Conservation (phyloP, 2,113 vertebrate species). For the Nibea coibor region DNA sequence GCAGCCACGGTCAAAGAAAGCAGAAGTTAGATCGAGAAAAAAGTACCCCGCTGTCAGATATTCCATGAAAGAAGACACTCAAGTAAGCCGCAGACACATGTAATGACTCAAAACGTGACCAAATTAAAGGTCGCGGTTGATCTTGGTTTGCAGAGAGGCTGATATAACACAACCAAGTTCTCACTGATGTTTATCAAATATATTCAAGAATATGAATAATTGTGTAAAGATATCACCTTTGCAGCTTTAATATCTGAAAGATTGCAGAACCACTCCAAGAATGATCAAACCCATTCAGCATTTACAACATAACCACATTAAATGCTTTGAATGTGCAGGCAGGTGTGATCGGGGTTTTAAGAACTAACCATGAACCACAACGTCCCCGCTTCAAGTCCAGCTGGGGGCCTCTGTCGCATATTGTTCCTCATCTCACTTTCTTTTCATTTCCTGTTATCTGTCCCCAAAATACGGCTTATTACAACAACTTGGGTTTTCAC, state of each 20-base stretch:
- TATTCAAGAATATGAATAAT: neutral
- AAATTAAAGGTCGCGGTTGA: neutral
- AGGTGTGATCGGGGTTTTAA: neutral
- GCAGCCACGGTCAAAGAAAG: neutral
- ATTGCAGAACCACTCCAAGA: too few relatives aligned
- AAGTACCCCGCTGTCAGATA: neutral
- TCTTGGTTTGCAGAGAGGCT: neutral
- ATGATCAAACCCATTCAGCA: neutral
- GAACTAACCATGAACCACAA: neutral
- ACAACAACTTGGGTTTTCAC: too few relatives aligned
- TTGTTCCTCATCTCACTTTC: neutral
- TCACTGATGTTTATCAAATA: neutral
- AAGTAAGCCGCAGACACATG: neutral
- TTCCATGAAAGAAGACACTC: neutral
- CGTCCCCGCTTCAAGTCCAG: too few relatives aligned
- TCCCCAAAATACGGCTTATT: too few relatives aligned
- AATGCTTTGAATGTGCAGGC: neutral
- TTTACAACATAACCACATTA: neutral
- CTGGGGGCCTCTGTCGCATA: neutral
- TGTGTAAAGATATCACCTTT: too few relatives aligned
- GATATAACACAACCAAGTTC: neutral
- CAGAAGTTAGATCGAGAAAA: neutral
- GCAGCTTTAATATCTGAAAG: too few relatives aligned
- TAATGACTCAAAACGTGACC: neutral
- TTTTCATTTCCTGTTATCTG: conserved; percentile 5